phyloP scores from a whole-genome alignment of 1,140 invertebrate species.

The Bacillus rossius region DNA sequence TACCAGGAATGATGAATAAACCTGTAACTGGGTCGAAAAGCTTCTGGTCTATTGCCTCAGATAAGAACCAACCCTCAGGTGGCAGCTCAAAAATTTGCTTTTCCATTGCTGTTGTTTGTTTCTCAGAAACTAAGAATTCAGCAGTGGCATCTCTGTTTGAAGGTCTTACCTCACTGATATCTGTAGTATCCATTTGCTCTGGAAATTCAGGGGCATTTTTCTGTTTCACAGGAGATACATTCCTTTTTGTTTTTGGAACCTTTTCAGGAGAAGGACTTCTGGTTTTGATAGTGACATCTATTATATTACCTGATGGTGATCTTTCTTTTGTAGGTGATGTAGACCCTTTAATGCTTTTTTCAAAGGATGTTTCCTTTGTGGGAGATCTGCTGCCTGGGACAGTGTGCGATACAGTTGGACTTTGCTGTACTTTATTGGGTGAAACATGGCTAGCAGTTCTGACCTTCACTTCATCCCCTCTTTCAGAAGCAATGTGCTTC shows the following conservation, averaged over 20 bases:
- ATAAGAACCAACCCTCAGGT: slow-evolving; percentile 70
- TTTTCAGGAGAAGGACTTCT: too few relatives aligned
- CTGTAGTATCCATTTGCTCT: slow-evolving; percentile 3
- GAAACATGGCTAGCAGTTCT: background rate
- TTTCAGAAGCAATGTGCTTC: too few relatives aligned
- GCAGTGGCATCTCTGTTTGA: slow-evolving; percentile 34
- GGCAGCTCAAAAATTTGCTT: slow-evolving; percentile 67
- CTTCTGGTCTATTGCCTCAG: slow-evolving; percentile 67
- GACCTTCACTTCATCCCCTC: too few relatives aligned
- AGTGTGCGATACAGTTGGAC: background rate
- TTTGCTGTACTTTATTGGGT: background rate
- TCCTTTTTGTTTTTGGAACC: slow-evolving; percentile 44
- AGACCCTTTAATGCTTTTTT: slow-evolving; percentile 34
- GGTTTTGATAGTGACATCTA: too few relatives aligned
- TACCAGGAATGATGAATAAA: slow-evolving; percentile 81
- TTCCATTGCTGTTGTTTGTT: slow-evolving; percentile 29
- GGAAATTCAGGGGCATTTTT: too few relatives aligned
- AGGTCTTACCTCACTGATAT: background rate
- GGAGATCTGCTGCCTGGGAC: slow-evolving; percentile 27
- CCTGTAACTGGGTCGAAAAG: slow-evolving; percentile 77
- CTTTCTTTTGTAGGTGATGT: slow-evolving; percentile 35
- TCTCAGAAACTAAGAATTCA: slow-evolving; percentile 34
- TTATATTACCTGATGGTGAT: slow-evolving; percentile 4
- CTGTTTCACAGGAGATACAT: slow-evolving; percentile 8
- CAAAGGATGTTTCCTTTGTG: slow-evolving; percentile 30